Evolutionary conservation across 2,888 invertebrate species (phyloP).

Genomic region (Acanthopleura granulata): DNA sequence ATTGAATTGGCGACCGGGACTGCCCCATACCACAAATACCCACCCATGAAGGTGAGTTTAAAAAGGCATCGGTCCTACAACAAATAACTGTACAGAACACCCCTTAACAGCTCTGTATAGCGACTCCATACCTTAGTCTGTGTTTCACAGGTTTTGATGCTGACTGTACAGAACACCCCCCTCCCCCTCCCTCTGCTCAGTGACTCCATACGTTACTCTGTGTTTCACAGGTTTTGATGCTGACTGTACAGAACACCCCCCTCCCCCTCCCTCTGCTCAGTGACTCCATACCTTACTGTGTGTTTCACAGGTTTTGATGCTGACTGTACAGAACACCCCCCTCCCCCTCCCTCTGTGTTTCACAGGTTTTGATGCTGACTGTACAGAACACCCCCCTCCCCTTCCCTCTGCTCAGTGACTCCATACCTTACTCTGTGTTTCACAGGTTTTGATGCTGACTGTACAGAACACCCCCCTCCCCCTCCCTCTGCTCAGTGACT

Average conservation of each 20-base stretch:
- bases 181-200: conserved; percentile 95
- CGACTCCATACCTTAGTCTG: conserved; percentile 85
- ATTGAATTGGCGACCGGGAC: conserved; percentile 97
- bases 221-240: conserved; percentile 81
- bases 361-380: conserved; percentile 90
- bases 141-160: conserved; percentile 90
- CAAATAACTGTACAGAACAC: conserved; percentile 71
- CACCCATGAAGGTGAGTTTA: conserved; percentile 89
- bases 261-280: conserved; percentile 95
- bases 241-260: conserved; percentile 98
- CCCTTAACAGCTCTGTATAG: conserved; percentile 82
- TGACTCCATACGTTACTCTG: conserved; percentile 73
- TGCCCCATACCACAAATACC: conserved; percentile 98
- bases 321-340: too few relatives aligned
- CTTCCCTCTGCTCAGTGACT: conserved; percentile 93
- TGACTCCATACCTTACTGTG: conserved; percentile 73
- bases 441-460: too few relatives aligned
- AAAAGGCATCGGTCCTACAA: too few relatives aligned
- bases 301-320: too few relatives aligned
- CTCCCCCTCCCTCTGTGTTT: not conserved
- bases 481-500: too few relatives aligned
- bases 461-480: too few relatives aligned
- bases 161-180: conserved; percentile 97
- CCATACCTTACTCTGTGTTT: conserved; percentile 63
- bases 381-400: conserved; percentile 96